Evolutionary conservation across 2,888 invertebrate genomes (phyloP), one percentile per base, ranked within the genome.

Genomic region (Archips xylosteana): DNA sequence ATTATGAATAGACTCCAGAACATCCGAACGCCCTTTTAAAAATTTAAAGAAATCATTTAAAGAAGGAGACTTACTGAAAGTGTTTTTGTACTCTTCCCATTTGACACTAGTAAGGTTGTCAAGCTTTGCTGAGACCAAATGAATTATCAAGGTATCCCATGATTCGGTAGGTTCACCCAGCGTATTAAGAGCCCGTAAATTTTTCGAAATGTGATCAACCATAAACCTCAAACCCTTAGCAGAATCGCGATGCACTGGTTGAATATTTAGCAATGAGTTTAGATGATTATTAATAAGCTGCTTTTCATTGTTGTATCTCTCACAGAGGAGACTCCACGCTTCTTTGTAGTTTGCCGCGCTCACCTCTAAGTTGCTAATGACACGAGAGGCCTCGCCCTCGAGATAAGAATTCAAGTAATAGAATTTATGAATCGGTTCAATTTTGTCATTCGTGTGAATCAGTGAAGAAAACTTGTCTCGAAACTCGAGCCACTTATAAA

Each of bases 281-380:
- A 49, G 13, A 49, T 49, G 49, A 13, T 49, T 49, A 49, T 2
- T n/a, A 13, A 49, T 49, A 2, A 49, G 13, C 9, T 62, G 42
- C 9, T 62, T 63, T 36, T 71, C 61, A 45, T 75, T 76, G 63
- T 74, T 9, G 23, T 23, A 23, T 23, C 23, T 23, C 23, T 23
- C 23, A 1, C 23, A 23, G 23, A 23, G 23, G 23, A 68, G 32
- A 10, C 57, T 8, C 77, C 76, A 77, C 3, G 76, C 76, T 15
- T 62, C 15, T 1, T 34, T 32, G 57, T 76, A 77, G 49, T 76
- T 75, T 2, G 36, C 12, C 1, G 67, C 23, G 13, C 69, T 49
- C 13, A 75, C 63, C 13, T 74, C 71, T 12, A 76, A 39, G 6
- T 62, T 61, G 13, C 54, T 60, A 4, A 76, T 69, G 6, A 76